A percentile compares a stretch with the other conserved stretches of the same genome.
These are phyloP conservation scores for Pristis pectinata DNA, from an alignment of 2,797 vertebrate genomes.

Conservation along the genomic window DNA sequence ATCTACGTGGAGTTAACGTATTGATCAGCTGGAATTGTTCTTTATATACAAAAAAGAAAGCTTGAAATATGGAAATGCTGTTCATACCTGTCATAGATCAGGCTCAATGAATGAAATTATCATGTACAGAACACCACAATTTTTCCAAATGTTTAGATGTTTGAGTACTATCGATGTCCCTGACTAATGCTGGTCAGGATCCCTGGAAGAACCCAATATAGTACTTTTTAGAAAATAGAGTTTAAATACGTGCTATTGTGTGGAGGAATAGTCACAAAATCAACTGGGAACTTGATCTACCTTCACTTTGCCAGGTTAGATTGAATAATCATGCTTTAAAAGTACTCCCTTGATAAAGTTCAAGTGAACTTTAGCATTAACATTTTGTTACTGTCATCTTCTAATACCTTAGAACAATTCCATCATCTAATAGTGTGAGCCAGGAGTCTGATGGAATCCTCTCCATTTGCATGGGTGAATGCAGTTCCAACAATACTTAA, in stretches of 20 bases:
- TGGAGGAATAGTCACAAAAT: neutral
- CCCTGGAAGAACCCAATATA: neutral
- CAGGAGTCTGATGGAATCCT: no score
- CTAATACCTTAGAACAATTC: no score
- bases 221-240: neutral
- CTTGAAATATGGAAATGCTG: neutral
- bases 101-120: neutral
- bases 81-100: neutral
- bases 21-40: neutral
- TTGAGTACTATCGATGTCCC: neutral
- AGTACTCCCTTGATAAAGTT: neutral
- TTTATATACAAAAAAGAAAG: neutral
- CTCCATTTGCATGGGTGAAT: no score
- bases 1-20: neutral
- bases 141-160: neutral
- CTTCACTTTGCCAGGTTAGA: neutral
- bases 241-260: neutral
- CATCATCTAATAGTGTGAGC: no score
- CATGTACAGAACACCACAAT: neutral
- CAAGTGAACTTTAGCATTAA: neutral
- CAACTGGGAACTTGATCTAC: neutral
- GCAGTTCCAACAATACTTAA: no score
- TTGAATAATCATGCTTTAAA: neutral
- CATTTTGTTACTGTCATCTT: no score
- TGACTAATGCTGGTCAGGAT: neutral